Conservation (phyloP, 2,797 vertebrate genomes). For the Pampus argenteus region DNA sequence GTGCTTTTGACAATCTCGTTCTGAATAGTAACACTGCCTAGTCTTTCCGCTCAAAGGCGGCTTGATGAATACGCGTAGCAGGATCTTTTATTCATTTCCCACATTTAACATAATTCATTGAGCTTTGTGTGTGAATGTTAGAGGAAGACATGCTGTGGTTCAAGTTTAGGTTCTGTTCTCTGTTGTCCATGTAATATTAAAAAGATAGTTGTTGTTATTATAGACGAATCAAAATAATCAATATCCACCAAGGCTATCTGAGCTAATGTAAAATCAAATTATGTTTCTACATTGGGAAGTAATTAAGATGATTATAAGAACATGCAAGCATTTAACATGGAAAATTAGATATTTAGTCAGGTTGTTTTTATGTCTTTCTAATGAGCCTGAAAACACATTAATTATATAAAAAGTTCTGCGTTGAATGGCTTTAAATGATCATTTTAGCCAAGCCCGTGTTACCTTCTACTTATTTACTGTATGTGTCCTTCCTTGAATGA, state of each 20-base stretch:
- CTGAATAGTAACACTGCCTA: not conserved
- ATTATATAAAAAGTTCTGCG: not conserved
- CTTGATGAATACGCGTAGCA: conserved; percentile 10
- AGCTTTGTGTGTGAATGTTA: conserved; percentile 13
- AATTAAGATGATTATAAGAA: not conserved
- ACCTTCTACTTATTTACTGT: not conserved
- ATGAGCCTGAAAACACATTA: not conserved
- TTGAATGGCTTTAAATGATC: not conserved
- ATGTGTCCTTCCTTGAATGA: not conserved
- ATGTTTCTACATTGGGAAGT: not conserved
- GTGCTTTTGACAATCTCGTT: conserved; percentile 26
- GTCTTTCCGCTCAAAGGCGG: conserved; percentile 3
- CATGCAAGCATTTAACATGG: not conserved
- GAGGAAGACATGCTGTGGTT: not conserved
- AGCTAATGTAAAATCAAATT: not conserved
- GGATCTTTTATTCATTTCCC: conserved; percentile 29
- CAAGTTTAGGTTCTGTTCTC: not conserved
- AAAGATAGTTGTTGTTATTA: conserved; percentile 1
- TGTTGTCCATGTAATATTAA: not conserved
- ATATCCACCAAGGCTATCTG: not conserved
- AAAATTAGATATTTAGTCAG: not conserved
- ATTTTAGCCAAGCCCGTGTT: not conserved
- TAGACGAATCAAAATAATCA: not conserved
- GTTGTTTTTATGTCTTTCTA: not conserved
- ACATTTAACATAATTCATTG: conserved; percentile 15